Percentiles rank a stretch among this genome's conserved stretches.
Evolutionary conservation across 2,888 invertebrate species (phyloP).

Genomic region (Athetis lepigone): DNA sequence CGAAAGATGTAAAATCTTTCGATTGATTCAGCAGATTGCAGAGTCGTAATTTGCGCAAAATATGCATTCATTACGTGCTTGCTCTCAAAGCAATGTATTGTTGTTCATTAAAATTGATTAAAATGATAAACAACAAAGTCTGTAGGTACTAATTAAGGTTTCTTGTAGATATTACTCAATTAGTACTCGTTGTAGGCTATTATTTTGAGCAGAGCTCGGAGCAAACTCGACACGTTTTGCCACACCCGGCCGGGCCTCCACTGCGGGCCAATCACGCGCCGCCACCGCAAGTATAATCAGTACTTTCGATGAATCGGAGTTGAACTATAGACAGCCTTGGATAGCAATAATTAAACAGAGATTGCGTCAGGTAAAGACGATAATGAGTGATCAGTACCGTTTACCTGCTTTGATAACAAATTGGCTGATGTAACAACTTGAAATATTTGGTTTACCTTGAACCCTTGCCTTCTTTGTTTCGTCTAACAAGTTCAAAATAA

Average conservation of each 20-base stretch:
- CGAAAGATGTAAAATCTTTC: constrained; percentile 26
- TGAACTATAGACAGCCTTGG: constrained; percentile 84
- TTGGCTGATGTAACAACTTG: constrained; percentile 42
- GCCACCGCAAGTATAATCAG: constrained; percentile 78
- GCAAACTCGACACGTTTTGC: constrained; percentile 78
- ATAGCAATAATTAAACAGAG: constrained; percentile 69
- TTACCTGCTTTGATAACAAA: constrained; percentile 15
- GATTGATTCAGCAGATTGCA: constrained; percentile 56
- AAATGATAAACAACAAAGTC: neutral
- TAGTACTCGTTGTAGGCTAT: constrained; percentile 67
- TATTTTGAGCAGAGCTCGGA: constrained; percentile 69
- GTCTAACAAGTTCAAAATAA: constrained; percentile 24
- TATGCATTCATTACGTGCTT: constrained; percentile 65
- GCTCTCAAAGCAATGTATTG: constrained; percentile 5
- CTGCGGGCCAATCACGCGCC: constrained; percentile 79
- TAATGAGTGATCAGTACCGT: constrained; percentile 50
- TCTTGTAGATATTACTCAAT: constrained; percentile 45
- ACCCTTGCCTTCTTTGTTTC: constrained; percentile 4
- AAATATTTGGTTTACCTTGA: constrained; percentile 25
- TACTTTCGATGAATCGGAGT: constrained; percentile 83
- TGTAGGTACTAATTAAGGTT: constrained; percentile 30
- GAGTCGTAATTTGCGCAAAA: constrained; percentile 58
- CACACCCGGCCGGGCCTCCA: constrained; percentile 89
- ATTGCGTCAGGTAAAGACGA: constrained; percentile 76
- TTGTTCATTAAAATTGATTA: constrained; percentile 16